Conservation (phyloP, 2,797 vertebrate species). For the Sebastes melanostomus region DNA sequence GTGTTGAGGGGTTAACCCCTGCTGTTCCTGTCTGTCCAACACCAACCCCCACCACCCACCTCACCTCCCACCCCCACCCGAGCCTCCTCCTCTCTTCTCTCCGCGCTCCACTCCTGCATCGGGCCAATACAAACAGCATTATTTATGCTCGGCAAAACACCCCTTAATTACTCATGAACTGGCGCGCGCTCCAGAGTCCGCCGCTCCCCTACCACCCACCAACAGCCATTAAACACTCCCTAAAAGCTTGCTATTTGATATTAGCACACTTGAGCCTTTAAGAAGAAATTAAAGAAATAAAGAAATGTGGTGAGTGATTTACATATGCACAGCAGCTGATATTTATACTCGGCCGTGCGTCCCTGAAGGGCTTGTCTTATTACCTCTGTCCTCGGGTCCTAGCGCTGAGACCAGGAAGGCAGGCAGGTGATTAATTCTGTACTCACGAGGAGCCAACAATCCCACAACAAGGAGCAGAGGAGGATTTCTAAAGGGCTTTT, state of each 20-base stretch:
- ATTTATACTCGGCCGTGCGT: slow-evolving; percentile 93
- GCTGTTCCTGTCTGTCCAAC: slow-evolving; percentile 84
- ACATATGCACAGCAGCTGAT: slow-evolving; percentile 99
- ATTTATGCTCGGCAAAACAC: slow-evolving; percentile 99
- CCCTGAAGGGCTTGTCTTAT: slow-evolving; percentile 98
- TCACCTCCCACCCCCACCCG: slow-evolving; percentile 29
- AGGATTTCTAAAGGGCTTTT: slow-evolving; percentile 74
- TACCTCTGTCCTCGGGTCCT: slow-evolving; percentile 96
- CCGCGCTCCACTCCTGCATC: slow-evolving; percentile 85
- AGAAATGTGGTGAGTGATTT: slow-evolving; percentile 88
- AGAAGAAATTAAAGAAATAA: slow-evolving; percentile 82
- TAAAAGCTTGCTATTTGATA: slow-evolving; percentile 99
- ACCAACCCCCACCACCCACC: slow-evolving; percentile 38
- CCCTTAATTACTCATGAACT: slow-evolving; percentile 99
- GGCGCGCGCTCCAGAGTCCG: slow-evolving; percentile 86
- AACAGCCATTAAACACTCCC: slow-evolving; percentile 98
- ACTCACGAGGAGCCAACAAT: slow-evolving; percentile 92
- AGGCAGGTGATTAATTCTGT: slow-evolving; percentile 99
- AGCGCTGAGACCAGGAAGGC: slow-evolving; percentile 91
- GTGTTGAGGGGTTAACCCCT: slow-evolving; percentile 83
- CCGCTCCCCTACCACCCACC: slow-evolving; percentile 95
- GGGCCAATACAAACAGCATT: slow-evolving; percentile 99
- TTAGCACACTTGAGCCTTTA: slow-evolving; percentile 97
- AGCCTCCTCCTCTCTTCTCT: slow-evolving; percentile 63
- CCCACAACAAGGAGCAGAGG: slow-evolving; percentile 88